Evolutionary conservation across 2,797 vertebrate species (phyloP).

Genomic region (Tenualosa thibaudeaui): DNA sequence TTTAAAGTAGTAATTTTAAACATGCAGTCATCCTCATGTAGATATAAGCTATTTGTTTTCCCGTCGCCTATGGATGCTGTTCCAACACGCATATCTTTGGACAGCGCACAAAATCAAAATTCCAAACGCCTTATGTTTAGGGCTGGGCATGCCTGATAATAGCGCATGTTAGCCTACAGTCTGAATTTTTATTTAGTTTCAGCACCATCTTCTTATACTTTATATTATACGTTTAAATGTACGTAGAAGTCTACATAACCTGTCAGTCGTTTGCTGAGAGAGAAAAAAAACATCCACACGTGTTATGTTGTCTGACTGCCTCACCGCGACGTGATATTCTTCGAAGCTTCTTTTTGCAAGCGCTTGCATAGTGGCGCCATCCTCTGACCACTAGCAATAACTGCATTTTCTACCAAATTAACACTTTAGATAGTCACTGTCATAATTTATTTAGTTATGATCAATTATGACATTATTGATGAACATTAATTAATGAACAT

Average conservation of each 20-base stretch:
- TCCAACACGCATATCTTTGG: too few relatives aligned
- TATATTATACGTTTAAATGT: background rate
- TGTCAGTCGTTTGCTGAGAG: background rate
- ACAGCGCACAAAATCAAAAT: background rate
- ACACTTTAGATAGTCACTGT: background rate
- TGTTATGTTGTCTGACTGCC: conserved; percentile 14
- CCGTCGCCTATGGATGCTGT: background rate
- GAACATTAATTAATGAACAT: too few relatives aligned
- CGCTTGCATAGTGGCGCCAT: conserved; percentile 88
- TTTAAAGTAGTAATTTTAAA: background rate
- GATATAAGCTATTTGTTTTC: background rate
- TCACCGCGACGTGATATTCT: background rate
- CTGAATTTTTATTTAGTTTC: background rate
- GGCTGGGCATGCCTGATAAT: background rate
- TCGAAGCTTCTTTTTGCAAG: background rate
- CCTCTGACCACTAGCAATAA: conserved; percentile 77
- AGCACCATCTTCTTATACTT: background rate
- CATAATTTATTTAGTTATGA: background rate
- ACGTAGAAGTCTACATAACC: background rate
- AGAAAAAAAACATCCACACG: background rate
- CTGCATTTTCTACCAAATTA: conserved; percentile 57
- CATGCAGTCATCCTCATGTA: background rate
- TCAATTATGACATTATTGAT: background rate
- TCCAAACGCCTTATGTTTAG: background rate
- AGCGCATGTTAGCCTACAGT: background rate